Evolutionary conservation across 2,797 vertebrate species (phyloP).

Genomic region (Tauraco hartlaubi): DNA sequence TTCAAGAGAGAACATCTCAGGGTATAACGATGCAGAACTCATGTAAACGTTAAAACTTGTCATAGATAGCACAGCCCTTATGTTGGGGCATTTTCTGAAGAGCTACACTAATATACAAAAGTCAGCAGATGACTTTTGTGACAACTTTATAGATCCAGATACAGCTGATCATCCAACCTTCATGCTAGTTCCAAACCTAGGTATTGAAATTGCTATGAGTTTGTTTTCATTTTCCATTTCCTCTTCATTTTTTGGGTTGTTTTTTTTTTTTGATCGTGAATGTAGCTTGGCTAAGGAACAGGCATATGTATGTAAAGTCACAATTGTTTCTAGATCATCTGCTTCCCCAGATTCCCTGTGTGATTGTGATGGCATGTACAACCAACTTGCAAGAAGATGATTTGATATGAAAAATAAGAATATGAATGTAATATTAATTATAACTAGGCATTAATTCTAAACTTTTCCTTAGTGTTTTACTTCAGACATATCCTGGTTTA

Average conservation of each 20-base stretch:
- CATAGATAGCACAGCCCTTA: neutral
- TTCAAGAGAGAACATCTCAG: neutral
- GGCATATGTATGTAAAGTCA: neutral
- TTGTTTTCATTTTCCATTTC: neutral
- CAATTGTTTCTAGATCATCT: neutral
- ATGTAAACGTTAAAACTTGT: constrained; percentile 1
- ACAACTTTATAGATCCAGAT: neutral
- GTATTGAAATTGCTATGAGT: neutral
- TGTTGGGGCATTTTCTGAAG: neutral
- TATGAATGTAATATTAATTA: neutral
- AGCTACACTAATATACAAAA: neutral
- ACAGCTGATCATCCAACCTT: neutral
- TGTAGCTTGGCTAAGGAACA: neutral
- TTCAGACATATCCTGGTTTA: neutral
- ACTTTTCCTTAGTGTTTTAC: neutral
- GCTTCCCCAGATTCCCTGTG: neutral
- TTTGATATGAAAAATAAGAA: neutral
- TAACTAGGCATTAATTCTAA: neutral
- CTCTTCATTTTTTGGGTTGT: neutral
- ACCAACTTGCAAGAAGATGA: neutral
- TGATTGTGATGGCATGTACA: neutral
- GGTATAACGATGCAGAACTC: neutral
- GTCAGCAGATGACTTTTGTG: neutral
- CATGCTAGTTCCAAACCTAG: neutral
- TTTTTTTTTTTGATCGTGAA: neutral